Base-by-base conservation (phyloP, 2,113 vertebrate genomes). In the Porphyrio hochstetteri region DNA sequence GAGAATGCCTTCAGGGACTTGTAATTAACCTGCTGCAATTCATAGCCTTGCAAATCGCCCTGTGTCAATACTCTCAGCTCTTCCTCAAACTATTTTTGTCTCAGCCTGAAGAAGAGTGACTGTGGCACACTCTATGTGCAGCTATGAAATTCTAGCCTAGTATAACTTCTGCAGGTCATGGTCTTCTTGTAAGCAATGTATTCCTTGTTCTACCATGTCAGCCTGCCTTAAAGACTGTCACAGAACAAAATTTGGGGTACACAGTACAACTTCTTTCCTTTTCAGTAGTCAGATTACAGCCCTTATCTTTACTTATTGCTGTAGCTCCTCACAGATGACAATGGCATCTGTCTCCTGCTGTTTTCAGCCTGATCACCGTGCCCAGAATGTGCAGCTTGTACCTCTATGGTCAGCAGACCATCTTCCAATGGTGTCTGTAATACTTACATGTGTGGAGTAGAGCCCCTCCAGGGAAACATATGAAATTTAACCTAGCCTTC, bases 101-200 rank as follows among this genome's bases (percentile, higher is more conserved):
- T 64, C 36, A 53, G 20, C 16, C 55, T 10, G 19, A 42, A 18
- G 11, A 68, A 27, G 20, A 21, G 21, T 25, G 29, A 9, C 16
- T 55, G 56, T 16, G 12, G 46, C 11, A n/a, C 19, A 33, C 46
- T 61, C 52, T 69, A 5, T 38, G 36, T 3, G 50, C n/a, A 59
- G 35, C 38, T 50, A 17, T 50, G 77, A 79, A 53, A 80, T 36
- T 56, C 8, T 11, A 79, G n/a, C 50, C 10, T 57, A 20, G 18
- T 35, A 2, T 48, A 65, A 55, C 27, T 36, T 55, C 10, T 59
- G 27, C 2, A 0, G 5, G 17, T 74, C 1, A 0, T 24, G n/a
- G 16, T 78, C 42, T 44, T 56, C 35, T 72, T 59, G 29, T 36
- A 90, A 64, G 16, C 18, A 63, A 36, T 6, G 4, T 20, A 36